Evolutionary conservation across 2,888 invertebrate species (phyloP), one percentile per base, ranked within the genome.

Genomic region (Portevinia maculata): DNA sequence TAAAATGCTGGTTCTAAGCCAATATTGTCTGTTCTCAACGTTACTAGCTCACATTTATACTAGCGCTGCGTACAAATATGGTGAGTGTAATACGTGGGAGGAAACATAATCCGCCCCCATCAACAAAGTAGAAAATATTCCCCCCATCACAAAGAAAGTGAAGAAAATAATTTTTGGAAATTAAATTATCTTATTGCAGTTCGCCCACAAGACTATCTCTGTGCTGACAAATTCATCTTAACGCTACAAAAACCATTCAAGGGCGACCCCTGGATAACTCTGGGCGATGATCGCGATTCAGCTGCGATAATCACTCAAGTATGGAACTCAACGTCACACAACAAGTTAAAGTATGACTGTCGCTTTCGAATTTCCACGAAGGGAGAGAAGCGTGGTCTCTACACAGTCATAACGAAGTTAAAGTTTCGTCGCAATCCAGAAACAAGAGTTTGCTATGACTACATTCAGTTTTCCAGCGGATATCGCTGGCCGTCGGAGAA

Each of bases 311-410:
- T 90, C 19, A 86, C 88, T 3, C 90, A 90, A 69, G 76, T 86
- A 0, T 90, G 90, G 90, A 90, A 90, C 52, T 84, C 87, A 7
- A 89, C 90, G 19, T 84, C 85, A 1, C 88, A 88, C 62, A 64
- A 46, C n/a, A 88, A 87, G 75, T 85, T 89, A 17, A 88, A 88
- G 69, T 88, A 89, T 55, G 88, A 89, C 64, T 90, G 90, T 81
- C 84, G 87, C 41, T 90, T 90, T 55, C 85, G 87, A 11, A 88
- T 90, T 1, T 85, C 87, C 48, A 88, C 89, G 9, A 87, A 85
- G 7, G 87, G 87, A 17, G 86, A 86, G 1, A 86, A 86, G 8
- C 87, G 88, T 9, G 89, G 89, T 11, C 88, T 90, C 9, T 90
- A 89, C 60, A 89, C 88, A 0, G 87, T 88, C 0, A 90, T 90